phyloP scores from a whole-genome alignment of 2,888 invertebrate species.

The Strigamia crassipes region DNA sequence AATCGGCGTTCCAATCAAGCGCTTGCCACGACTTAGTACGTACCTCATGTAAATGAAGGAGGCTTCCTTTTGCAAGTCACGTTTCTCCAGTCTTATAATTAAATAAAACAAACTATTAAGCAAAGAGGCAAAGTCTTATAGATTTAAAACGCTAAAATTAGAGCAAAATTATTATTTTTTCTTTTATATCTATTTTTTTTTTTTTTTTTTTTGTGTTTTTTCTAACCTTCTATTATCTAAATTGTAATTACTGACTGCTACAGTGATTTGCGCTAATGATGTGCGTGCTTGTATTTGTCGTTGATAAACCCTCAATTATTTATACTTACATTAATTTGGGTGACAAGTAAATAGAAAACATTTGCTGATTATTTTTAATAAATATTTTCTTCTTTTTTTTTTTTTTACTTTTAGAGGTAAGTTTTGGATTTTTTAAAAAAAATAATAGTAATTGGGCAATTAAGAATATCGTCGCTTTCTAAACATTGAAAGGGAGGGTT shows the following conservation, averaged over 20 bases:
- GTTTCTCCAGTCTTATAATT: constrained; percentile 4
- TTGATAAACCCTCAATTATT: neutral
- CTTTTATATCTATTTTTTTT: neutral
- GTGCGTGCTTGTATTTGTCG: constrained; percentile 7
- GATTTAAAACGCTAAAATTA: neutral
- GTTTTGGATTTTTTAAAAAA: neutral
- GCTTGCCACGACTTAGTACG: constrained; percentile 30
- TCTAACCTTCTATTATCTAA: constrained; percentile 1
- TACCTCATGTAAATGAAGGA: constrained; percentile 32
- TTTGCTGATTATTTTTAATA: neutral
- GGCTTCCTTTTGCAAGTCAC: constrained; percentile 15
- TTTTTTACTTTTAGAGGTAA: neutral
- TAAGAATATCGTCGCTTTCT: neutral
- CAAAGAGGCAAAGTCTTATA: constrained; percentile 16
- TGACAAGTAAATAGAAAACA: neutral
- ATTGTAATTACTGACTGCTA: neutral
- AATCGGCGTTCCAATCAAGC: constrained; percentile 34
- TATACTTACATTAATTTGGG: constrained; percentile 1
- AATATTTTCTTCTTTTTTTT: neutral
- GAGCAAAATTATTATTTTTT: neutral
- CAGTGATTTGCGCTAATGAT: constrained; percentile 11
- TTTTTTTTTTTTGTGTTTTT: neutral
- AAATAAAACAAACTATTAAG: constrained; percentile 25
- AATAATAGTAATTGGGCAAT: neutral
- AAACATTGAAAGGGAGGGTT: constrained; percentile 12